These are phyloP conservation scores for Gymnothorax javanicus DNA, from an alignment of 2,797 vertebrate species.

Conservation along the genomic window DNA sequence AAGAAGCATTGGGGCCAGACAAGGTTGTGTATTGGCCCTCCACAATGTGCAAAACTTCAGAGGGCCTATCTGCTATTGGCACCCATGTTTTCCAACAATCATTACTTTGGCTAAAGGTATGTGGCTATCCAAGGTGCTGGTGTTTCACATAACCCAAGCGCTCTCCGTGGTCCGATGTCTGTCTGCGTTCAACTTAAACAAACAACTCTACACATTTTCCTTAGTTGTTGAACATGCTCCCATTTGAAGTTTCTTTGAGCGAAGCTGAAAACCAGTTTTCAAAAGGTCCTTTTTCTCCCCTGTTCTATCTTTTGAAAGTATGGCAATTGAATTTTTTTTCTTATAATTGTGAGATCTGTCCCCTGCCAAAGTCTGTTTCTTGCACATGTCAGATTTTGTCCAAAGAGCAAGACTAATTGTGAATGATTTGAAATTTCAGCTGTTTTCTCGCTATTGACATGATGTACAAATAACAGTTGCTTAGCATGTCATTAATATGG, in stretches of 20 bases:
- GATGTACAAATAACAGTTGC: constrained; percentile 19
- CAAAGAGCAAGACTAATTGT: constrained; percentile 5
- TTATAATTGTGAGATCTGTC: background rate
- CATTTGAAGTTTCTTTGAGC: background rate
- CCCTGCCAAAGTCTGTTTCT: background rate
- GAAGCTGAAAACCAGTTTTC: background rate
- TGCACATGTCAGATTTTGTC: background rate
- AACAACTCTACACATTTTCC: background rate
- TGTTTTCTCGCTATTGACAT: constrained; percentile 20
- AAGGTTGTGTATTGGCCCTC: no score
- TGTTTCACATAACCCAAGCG: background rate
- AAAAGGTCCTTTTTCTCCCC: background rate
- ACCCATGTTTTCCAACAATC: no score
- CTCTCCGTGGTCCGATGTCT: background rate
- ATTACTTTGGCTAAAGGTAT: background rate
- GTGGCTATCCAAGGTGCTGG: background rate
- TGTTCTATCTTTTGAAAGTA: no score
- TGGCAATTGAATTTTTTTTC: no score
- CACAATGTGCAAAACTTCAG: no score
- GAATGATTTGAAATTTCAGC: constrained; percentile 16
- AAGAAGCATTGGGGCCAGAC: no score
- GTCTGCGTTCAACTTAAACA: background rate
- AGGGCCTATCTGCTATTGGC: no score
- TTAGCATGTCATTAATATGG: constrained; percentile 22
- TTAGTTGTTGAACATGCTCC: background rate